Percentiles rank a stretch among this genome's conserved stretches.
These are phyloP conservation scores for Phymanthus crucifer DNA, from an alignment of 92 coral and sea anemone species.

Conservation along the genomic window DNA sequence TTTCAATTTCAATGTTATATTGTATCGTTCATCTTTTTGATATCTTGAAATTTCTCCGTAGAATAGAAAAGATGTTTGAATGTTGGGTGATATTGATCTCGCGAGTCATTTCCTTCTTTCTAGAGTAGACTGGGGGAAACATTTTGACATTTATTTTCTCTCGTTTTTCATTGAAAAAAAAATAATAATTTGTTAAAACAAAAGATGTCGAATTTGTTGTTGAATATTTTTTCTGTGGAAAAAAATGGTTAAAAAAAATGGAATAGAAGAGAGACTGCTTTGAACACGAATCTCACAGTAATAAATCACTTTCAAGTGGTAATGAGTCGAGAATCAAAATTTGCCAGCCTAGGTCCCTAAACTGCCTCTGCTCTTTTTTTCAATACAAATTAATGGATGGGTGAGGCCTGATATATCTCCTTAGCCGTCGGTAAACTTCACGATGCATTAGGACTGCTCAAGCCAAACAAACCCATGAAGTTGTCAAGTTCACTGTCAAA, in stretches of 20 bases:
- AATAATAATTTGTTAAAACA: background rate
- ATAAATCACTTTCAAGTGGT: background rate
- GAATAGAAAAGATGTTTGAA: conserved; percentile 4
- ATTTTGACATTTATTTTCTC: background rate
- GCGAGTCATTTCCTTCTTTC: background rate
- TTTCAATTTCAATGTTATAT: conserved; percentile 37
- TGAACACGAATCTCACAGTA: background rate
- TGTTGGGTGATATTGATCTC: background rate
- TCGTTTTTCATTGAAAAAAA: background rate
- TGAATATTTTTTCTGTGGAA: background rate
- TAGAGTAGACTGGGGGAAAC: conserved; percentile 4
- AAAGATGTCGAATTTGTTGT: background rate
- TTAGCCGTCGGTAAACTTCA: conserved; percentile 14
- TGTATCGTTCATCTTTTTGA: conserved; percentile 34
- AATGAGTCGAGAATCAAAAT: background rate
- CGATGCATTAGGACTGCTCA: conserved; percentile 22
- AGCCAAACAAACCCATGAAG: conserved; percentile 13
- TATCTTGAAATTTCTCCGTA: conserved; percentile 33
- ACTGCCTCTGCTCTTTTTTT: background rate
- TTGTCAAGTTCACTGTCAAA: conserved; percentile 29
- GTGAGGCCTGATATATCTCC: conserved; percentile 6
- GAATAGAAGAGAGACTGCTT: no score
- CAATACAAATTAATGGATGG: background rate
- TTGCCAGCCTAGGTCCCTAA: background rate
- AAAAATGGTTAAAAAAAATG: background rate